Conservation (phyloP, 2,797 vertebrate genomes). For the Gephyroberyx darwinii region DNA sequence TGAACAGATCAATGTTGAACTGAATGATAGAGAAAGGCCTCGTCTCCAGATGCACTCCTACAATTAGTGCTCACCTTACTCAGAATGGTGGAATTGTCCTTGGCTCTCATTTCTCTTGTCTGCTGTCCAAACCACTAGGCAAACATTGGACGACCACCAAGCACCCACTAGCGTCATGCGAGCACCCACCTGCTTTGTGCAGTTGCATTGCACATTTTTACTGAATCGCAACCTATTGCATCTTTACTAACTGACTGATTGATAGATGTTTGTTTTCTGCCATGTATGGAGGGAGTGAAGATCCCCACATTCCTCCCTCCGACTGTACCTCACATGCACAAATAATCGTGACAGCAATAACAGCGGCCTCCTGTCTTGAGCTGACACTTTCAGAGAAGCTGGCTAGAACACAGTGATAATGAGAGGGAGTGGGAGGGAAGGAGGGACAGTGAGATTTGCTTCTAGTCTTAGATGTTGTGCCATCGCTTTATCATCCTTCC, state of each 20-base stretch:
- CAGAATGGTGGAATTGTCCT: too few relatives aligned
- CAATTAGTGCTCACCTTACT: too few relatives aligned
- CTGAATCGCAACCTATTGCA: background rate
- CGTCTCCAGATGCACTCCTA: too few relatives aligned
- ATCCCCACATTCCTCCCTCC: constrained; percentile 18
- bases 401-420: constrained; percentile 59
- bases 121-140: constrained; percentile 36
- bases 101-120: constrained; percentile 25
- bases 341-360: constrained; percentile 51
- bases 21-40: too few relatives aligned
- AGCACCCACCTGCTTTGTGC: too few relatives aligned
- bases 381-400: constrained; percentile 58
- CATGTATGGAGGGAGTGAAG: constrained; percentile 6
- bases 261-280: constrained; percentile 55
- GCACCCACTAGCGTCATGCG: constrained; percentile 3
- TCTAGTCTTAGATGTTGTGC: constrained; percentile 66
- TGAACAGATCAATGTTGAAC: too few relatives aligned
- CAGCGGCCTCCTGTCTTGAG: constrained; percentile 49
- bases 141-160: constrained; percentile 36
- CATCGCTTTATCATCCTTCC: constrained; percentile 62
- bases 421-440: constrained; percentile 67
- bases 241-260: constrained; percentile 23
- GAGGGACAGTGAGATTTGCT: constrained; percentile 55
- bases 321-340: constrained; percentile 27
- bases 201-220: background rate